phyloP scores from a whole-genome alignment of 2,797 vertebrate species.

The Allobates femoralis region DNA sequence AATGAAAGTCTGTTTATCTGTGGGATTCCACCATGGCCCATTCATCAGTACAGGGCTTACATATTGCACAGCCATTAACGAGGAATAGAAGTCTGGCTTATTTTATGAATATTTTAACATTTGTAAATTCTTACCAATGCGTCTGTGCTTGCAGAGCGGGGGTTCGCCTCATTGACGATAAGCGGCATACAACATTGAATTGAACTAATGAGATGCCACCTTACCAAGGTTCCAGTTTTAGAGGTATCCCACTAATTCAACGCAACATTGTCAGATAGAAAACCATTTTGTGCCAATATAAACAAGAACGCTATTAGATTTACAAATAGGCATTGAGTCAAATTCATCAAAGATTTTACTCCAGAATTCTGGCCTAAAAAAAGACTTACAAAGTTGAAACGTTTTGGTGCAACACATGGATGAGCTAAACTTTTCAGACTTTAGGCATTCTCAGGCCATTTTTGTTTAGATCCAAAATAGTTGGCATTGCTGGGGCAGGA shows the following conservation, averaged over 20 bases:
- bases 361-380: too few relatives aligned
- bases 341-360: too few relatives aligned
- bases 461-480: too few relatives aligned
- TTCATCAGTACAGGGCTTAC: constrained; percentile 57
- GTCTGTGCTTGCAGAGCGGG: constrained; percentile 18
- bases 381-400: too few relatives aligned
- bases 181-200: neutral
- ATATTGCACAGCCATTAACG: constrained; percentile 36
- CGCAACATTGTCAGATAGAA: neutral
- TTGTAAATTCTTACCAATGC: constrained; percentile 6
- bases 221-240: neutral
- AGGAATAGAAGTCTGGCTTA: constrained; percentile 20
- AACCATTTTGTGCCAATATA: neutral
- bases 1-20: constrained; percentile 49
- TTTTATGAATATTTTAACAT: constrained; percentile 52
- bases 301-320: neutral
- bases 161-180: constrained; percentile 18
- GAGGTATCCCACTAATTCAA: too few relatives aligned
- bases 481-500: too few relatives aligned
- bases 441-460: too few relatives aligned
- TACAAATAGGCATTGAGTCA: neutral
- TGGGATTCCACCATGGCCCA: constrained; percentile 31
- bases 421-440: too few relatives aligned
- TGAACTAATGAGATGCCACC: constrained; percentile 34
- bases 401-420: too few relatives aligned